Evolutionary conservation across 2,888 invertebrate species (phyloP).

Genomic region (Glaucopsyche alexis): DNA sequence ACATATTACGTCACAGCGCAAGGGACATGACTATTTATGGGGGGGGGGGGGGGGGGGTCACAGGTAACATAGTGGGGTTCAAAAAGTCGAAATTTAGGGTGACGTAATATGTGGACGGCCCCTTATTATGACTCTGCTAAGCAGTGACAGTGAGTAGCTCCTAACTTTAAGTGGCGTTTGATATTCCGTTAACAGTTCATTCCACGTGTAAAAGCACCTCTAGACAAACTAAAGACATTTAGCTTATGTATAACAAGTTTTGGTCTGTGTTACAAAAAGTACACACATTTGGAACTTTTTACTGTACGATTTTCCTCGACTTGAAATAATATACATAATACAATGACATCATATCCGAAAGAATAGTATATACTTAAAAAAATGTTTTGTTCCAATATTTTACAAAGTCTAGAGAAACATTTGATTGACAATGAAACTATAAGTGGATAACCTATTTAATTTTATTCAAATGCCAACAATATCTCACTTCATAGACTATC

Average conservation of each 20-base stretch:
- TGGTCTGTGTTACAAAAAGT: background rate
- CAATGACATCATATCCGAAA: background rate
- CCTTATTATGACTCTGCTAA: too few relatives aligned
- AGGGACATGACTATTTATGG: too few relatives aligned
- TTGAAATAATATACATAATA: conserved; percentile 11
- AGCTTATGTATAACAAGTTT: background rate
- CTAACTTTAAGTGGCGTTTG: too few relatives aligned
- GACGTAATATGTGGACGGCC: too few relatives aligned
- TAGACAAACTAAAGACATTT: background rate
- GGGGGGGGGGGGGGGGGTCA: too few relatives aligned
- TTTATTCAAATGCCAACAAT: background rate
- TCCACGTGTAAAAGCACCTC: background rate
- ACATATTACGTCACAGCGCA: too few relatives aligned
- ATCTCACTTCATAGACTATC: too few relatives aligned
- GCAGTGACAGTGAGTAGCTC: too few relatives aligned
- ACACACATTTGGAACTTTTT: conserved; percentile 2
- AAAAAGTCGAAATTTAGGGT: too few relatives aligned
- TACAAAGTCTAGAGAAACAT: background rate
- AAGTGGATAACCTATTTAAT: background rate
- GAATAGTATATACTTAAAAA: background rate
- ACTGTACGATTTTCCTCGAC: conserved; percentile 1
- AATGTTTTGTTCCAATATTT: background rate
- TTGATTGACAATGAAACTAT: background rate
- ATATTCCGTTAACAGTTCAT: background rate
- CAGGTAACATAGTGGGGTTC: too few relatives aligned